A percentile compares a stretch with the other conserved stretches of the same genome.
phyloP scores from a whole-genome alignment of 1,140 invertebrate genomes.

The Euwallacea similis region DNA sequence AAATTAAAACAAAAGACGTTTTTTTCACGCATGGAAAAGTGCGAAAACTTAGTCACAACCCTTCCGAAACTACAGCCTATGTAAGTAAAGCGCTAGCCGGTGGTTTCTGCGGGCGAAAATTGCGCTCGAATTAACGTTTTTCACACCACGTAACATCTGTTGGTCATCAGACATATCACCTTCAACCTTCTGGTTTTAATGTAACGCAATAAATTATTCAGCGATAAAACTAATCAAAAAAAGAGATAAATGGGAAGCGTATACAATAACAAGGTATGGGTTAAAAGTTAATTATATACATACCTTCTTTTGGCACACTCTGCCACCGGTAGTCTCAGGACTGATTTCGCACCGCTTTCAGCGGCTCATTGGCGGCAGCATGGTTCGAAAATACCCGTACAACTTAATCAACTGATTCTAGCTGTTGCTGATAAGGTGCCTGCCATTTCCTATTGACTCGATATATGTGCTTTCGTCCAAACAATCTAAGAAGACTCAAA shows the following conservation, averaged over 20 bases:
- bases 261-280: neutral
- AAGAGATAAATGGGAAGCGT: neutral
- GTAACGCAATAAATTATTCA: conserved; percentile 25
- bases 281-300: conserved; percentile 42
- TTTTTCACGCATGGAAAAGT: neutral
- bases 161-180: conserved; percentile 80
- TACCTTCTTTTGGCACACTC: conserved; percentile 70
- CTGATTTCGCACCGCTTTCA: conserved; percentile 62
- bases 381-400: conserved; percentile 68
- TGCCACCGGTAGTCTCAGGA: conserved; percentile 89
- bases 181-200: neutral
- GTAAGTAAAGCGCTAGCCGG: conserved; percentile 84
- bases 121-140: conserved; percentile 83
- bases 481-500: conserved; percentile 31
- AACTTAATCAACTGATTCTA: conserved; percentile 91
- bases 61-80: conserved; percentile 81
- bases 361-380: conserved; percentile 61
- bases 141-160: conserved; percentile 77
- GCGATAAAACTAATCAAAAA: neutral
- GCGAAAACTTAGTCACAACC: conserved; percentile 68
- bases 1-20: conserved; percentile 12
- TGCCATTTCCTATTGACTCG: conserved; percentile 76
- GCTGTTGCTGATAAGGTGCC: conserved; percentile 82
- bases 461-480: conserved; percentile 83
- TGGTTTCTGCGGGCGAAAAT: conserved; percentile 79